Evolutionary conservation across 2,113 vertebrate genomes (phyloP).

Genomic region (Balaenoptera acutorostrata): DNA sequence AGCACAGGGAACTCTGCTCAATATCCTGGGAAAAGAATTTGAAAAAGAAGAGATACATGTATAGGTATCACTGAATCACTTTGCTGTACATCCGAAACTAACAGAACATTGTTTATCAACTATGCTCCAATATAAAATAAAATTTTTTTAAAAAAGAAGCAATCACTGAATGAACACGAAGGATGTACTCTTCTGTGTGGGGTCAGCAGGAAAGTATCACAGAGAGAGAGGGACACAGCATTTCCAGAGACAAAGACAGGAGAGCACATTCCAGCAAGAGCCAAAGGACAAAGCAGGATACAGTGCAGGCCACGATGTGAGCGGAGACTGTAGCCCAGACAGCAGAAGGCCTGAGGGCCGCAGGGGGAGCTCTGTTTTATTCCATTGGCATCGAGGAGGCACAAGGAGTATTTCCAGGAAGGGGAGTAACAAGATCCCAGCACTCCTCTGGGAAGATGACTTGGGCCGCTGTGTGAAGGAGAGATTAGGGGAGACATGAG

Average conservation of each 20-base stretch:
- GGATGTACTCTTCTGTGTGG: not conserved
- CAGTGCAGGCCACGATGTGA: rapidly evolving
- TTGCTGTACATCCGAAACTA: no score
- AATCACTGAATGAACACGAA: not conserved
- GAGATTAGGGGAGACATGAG: not conserved
- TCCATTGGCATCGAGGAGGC: not conserved
- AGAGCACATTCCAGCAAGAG: not conserved
- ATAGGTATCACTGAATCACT: no score
- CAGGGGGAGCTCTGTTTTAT: not conserved
- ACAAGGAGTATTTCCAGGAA: not conserved
- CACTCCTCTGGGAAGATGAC: not conserved
- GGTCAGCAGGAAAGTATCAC: not conserved
- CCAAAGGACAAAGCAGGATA: not conserved
- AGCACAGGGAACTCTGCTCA: no score
- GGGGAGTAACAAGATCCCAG: not conserved
- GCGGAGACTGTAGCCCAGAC: no score
- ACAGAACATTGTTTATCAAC: no score
- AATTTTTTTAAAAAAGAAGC: not conserved
- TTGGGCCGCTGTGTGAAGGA: not conserved
- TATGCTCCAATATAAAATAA: no score
- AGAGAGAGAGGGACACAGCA: not conserved
- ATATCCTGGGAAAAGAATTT: no score
- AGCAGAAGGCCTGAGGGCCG: not conserved
- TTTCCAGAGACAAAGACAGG: not conserved
- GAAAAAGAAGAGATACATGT: no score